phyloP scores from a whole-genome alignment of 2,888 invertebrate species.

The Eupithecia centaureata region DNA sequence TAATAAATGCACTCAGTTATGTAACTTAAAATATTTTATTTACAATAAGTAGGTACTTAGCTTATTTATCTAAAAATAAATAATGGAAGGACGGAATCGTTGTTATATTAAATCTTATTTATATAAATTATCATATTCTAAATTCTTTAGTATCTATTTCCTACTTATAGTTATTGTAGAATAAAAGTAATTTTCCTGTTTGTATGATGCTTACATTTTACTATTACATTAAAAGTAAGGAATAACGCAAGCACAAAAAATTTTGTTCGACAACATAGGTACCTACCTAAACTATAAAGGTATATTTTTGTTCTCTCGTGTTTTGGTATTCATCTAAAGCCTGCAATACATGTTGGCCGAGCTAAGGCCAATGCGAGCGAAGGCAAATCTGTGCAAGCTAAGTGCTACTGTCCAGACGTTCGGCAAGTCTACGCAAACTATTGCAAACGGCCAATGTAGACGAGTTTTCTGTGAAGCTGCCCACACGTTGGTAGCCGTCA shows the following conservation, averaged over 20 bases:
- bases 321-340: too few species aligned
- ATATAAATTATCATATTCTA: constrained; percentile 1
- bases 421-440: too few species aligned
- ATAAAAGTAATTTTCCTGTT: not conserved
- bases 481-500: too few species aligned
- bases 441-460: too few species aligned
- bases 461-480: too few species aligned
- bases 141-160: not conserved
- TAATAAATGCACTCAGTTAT: constrained; percentile 69
- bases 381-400: too few species aligned
- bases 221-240: not conserved
- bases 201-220: too few species aligned
- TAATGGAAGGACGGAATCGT: constrained; percentile 54
- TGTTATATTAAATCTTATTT: constrained; percentile 28
- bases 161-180: constrained; percentile 1
- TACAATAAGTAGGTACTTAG: constrained; percentile 46
- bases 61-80: constrained; percentile 53
- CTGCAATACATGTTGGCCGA: too few species aligned
- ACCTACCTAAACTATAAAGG: too few species aligned
- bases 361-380: too few species aligned
- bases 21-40: constrained; percentile 45
- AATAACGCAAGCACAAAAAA: not conserved
- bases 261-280: not conserved
- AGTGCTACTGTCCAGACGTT: too few species aligned
- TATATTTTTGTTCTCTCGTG: too few species aligned